phyloP scores from a whole-genome alignment of 2,113 vertebrate species.

The Neolamprologus falcicula region DNA sequence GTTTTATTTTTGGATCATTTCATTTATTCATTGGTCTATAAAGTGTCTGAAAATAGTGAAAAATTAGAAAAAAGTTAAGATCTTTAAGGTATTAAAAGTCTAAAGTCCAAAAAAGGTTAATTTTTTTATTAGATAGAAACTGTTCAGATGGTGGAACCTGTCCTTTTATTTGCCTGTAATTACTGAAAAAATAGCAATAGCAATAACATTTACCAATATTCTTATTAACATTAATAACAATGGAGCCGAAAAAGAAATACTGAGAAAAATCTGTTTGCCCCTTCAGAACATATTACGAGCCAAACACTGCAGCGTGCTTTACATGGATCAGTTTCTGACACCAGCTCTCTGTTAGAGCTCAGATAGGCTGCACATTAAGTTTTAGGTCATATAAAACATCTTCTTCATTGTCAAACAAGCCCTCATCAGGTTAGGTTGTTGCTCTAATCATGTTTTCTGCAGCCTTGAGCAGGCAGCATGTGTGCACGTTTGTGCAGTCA shows the following conservation, averaged over 20 bases:
- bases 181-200: background rate
- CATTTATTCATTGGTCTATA: background rate
- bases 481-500: background rate
- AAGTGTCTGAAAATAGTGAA: background rate
- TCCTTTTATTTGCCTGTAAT: background rate
- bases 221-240: background rate
- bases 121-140: background rate
- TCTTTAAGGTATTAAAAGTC: background rate
- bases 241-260: background rate
- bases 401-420: background rate
- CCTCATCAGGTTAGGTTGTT: background rate
- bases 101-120: background rate
- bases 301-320: background rate
- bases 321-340: background rate
- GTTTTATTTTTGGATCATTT: background rate
- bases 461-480: background rate
- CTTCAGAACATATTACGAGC: background rate
- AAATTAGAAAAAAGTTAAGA: background rate
- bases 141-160: background rate
- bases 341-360: background rate
- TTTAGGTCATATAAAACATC: background rate
- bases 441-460: background rate
- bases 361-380: background rate
- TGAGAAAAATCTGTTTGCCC: background rate
- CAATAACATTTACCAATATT: background rate